Conservation (phyloP, 2,113 vertebrate species). For the Typhlomys cinereus region DNA sequence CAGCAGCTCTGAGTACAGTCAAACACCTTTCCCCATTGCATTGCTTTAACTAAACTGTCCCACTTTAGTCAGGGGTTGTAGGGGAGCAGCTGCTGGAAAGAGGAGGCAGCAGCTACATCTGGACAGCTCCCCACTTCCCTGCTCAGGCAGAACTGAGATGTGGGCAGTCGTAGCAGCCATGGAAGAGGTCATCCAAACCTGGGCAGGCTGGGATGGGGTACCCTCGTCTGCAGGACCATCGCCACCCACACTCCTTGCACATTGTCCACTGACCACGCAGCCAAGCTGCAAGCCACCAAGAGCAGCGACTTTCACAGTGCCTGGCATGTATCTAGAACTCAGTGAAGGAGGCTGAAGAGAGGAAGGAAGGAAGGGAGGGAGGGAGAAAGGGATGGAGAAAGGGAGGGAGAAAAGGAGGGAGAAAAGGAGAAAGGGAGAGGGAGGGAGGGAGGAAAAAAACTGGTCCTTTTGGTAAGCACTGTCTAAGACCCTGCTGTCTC, state of each 20-base stretch:
- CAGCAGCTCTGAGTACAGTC: neutral
- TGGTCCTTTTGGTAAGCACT: neutral
- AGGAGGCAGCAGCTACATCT: neutral
- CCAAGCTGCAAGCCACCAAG: neutral
- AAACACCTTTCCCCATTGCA: neutral
- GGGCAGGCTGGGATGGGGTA: neutral
- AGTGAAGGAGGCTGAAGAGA: neutral
- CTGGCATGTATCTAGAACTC: neutral
- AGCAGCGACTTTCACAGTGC: neutral
- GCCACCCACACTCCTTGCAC: neutral
- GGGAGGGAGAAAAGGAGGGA: neutral
- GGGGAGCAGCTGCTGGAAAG: neutral
- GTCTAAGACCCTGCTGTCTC: neutral
- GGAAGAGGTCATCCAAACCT: neutral
- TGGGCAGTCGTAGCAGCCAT: neutral
- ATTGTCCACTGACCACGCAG: neutral
- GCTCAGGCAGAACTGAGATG: neutral
- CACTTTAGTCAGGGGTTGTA: neutral
- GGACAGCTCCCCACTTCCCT: neutral
- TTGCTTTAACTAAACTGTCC: neutral
- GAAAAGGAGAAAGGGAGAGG: neutral
- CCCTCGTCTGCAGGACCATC: neutral
- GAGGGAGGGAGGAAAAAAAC: neutral
- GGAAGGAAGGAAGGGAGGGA: neutral
- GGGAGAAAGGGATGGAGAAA: neutral